These are phyloP conservation scores for Acridotheres tristis DNA, from an alignment of 2,797 vertebrate genomes.

Conservation along the genomic window DNA sequence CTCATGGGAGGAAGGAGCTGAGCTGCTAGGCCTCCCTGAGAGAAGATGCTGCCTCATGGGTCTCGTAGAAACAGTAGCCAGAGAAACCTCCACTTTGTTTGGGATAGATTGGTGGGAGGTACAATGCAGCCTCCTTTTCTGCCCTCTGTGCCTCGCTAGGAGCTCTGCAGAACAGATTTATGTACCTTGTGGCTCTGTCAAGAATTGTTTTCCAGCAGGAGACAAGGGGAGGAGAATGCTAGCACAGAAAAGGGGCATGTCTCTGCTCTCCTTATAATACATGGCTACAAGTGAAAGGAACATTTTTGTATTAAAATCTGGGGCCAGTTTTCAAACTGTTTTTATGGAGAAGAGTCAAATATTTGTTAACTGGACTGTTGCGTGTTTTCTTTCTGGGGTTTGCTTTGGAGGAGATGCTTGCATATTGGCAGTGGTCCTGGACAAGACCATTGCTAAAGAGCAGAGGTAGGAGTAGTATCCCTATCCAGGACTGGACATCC, in stretches of 20 bases:
- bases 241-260: not conserved
- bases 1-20: not conserved
- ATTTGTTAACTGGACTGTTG: not conserved
- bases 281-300: not conserved
- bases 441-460: not conserved
- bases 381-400: not conserved
- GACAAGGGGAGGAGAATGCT: not conserved
- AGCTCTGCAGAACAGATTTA: not conserved
- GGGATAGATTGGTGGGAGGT: not conserved
- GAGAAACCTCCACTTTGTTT: not conserved
- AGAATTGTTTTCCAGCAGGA: not conserved
- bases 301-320: constrained; percentile 29
- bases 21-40: not conserved
- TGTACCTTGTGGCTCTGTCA: not conserved
- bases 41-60: not conserved
- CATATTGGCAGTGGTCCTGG: not conserved
- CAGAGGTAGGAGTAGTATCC: not conserved
- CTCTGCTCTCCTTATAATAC: not conserved
- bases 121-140: not conserved
- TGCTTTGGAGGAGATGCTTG: not conserved
- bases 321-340: not conserved
- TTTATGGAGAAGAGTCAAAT: not conserved
- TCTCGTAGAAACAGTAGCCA: not conserved
- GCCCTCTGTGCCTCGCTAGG: not conserved
- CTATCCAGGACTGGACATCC: not conserved